These are phyloP conservation scores for Phoebastria nigripes DNA, from an alignment of 2,797 vertebrate genomes.

Conservation along the genomic window DNA sequence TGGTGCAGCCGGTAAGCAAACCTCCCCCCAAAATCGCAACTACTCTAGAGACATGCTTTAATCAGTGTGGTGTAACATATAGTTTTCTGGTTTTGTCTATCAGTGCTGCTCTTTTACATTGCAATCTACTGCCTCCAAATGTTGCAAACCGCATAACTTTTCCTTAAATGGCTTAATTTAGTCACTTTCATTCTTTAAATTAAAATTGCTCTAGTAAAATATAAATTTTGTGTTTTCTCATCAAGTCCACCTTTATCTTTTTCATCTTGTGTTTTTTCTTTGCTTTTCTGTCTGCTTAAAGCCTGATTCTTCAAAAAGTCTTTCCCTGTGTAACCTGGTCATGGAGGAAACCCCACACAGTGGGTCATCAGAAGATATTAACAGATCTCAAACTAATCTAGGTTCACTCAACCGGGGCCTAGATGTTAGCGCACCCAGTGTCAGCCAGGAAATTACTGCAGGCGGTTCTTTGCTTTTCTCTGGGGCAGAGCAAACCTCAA, in stretches of 20 bases:
- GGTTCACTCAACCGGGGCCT: slow-evolving; percentile 82
- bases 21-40: not conserved
- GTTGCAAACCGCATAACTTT: slow-evolving; percentile 20
- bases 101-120: slow-evolving; percentile 24
- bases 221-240: slow-evolving; percentile 70
- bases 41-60: not conserved
- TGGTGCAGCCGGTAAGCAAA: slow-evolving; percentile 87
- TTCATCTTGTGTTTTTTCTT: slow-evolving; percentile 78
- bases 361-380: slow-evolving; percentile 75
- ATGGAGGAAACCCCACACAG: slow-evolving; percentile 76
- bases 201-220: slow-evolving; percentile 40
- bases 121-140: not conserved
- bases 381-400: slow-evolving; percentile 76
- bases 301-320: slow-evolving; percentile 83
- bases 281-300: slow-evolving; percentile 79
- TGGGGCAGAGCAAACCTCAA: slow-evolving; percentile 58
- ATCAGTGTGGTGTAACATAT: not conserved
- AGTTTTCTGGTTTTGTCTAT: slow-evolving; percentile 6
- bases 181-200: slow-evolving; percentile 53
- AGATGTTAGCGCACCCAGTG: slow-evolving; percentile 78
- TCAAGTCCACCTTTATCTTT: slow-evolving; percentile 72
- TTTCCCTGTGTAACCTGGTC: slow-evolving; percentile 81
- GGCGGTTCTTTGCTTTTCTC: slow-evolving; percentile 56
- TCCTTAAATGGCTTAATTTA: slow-evolving; percentile 37
- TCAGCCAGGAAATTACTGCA: slow-evolving; percentile 66